Evolutionary conservation across 2,113 vertebrate species (phyloP).

Genomic region (Bucco capensis): DNA sequence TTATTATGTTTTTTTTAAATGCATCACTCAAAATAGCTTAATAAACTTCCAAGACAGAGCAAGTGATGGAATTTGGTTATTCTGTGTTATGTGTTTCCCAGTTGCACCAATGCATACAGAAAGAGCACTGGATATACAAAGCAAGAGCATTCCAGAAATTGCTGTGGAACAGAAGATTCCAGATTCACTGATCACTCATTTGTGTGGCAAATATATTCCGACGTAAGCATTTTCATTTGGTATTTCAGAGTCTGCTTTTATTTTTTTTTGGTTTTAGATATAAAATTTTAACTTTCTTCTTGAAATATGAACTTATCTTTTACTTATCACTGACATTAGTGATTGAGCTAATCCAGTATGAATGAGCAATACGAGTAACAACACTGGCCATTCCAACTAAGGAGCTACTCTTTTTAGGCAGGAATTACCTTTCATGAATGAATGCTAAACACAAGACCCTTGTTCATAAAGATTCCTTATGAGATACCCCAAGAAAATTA

Average conservation of each 20-base stretch:
- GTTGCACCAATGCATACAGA: neutral
- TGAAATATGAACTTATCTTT: neutral
- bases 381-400: neutral
- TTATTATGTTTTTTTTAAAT: neutral
- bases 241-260: neutral
- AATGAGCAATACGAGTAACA: no score
- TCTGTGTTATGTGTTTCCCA: neutral
- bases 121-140: neutral
- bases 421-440: neutral
- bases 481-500: neutral
- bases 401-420: neutral
- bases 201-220: neutral
- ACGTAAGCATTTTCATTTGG: neutral
- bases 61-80: neutral
- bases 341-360: neutral
- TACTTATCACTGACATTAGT: neutral
- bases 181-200: neutral
- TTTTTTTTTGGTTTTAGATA: neutral
- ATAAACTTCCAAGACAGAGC: neutral
- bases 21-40: neutral
- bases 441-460: neutral
- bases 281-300: neutral
- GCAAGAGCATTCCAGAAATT: neutral
- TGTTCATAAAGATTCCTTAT: neutral
- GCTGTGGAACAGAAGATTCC: neutral